These are phyloP conservation scores for Polymixis lichenea DNA, from an alignment of 2,888 invertebrate species.

Conservation along the genomic window DNA sequence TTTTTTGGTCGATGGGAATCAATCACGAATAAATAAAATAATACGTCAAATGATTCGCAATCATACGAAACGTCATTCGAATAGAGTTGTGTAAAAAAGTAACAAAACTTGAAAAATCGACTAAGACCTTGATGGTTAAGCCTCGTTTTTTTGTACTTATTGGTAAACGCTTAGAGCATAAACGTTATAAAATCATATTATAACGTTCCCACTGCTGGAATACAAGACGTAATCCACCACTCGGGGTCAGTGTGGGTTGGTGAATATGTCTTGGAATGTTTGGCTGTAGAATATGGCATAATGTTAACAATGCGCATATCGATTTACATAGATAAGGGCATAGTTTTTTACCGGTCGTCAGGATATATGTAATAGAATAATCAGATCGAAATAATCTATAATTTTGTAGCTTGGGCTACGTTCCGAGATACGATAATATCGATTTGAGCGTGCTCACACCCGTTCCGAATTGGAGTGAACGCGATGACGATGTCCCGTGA, in stretches of 20 bases:
- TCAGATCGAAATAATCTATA: too few relatives aligned
- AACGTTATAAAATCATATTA: neutral
- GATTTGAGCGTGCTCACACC: too few relatives aligned
- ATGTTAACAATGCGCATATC: neutral
- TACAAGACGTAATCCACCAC: neutral
- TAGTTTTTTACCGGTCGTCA: too few relatives aligned
- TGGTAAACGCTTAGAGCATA: neutral
- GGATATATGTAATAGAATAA: too few relatives aligned
- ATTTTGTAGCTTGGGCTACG: too few relatives aligned
- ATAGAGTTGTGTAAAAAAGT: constrained; percentile 26
- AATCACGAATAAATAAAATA: constrained; percentile 68
- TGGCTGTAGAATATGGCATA: neutral
- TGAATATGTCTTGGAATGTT: neutral
- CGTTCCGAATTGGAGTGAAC: too few relatives aligned
- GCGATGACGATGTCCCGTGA: too few relatives aligned
- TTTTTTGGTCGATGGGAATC: constrained; percentile 52
- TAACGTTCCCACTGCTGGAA: too few relatives aligned
- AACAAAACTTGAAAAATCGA: constrained; percentile 13
- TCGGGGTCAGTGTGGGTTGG: neutral
- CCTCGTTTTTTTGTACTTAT: neutral
- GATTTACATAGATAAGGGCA: too few relatives aligned
- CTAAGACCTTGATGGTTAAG: neutral
- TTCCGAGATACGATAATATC: too few relatives aligned
- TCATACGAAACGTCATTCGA: constrained; percentile 63
- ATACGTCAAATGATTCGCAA: constrained; percentile 70